phyloP scores from a whole-genome alignment of 2,797 vertebrate genomes.

The Adrianichthys oophorus region DNA sequence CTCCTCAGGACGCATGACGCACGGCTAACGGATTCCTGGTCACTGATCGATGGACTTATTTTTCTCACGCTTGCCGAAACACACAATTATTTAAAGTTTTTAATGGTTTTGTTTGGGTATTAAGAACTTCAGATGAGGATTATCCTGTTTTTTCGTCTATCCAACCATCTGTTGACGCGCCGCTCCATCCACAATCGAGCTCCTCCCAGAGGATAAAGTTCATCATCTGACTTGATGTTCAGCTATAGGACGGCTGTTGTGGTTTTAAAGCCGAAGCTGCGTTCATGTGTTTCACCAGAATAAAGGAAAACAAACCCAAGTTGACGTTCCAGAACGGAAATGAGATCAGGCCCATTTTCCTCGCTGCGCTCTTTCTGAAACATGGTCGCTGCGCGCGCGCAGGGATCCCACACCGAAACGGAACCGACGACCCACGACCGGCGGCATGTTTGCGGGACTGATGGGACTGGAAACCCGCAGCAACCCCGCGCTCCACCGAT shows the following conservation, averaged over 20 bases:
- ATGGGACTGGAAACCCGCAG: slow-evolving; percentile 66
- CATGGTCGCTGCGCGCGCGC: slow-evolving; percentile 45
- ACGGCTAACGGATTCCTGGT: slow-evolving; percentile 43
- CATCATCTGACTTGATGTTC: slow-evolving; percentile 2
- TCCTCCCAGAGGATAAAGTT: slow-evolving; percentile 16
- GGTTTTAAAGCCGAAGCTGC: slow-evolving; percentile 13
- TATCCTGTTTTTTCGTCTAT: background rate
- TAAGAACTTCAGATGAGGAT: slow-evolving; percentile 8
- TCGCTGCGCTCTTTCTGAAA: slow-evolving; percentile 46
- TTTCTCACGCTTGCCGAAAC: background rate
- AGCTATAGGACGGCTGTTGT: background rate
- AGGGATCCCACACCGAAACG: slow-evolving; percentile 21
- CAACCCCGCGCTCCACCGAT: slow-evolving; percentile 46
- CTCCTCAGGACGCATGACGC: slow-evolving; percentile 56
- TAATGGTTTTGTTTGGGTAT: background rate
- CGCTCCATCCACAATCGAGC: slow-evolving; percentile 25
- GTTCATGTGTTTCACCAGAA: slow-evolving; percentile 3
- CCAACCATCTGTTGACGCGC: slow-evolving; percentile 13
- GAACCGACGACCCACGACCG: background rate
- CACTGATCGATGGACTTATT: slow-evolving; percentile 10
- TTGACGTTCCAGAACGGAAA: slow-evolving; percentile 69
- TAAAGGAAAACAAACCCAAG: slow-evolving; percentile 19
- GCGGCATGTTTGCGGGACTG: slow-evolving; percentile 77
- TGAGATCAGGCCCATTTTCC: slow-evolving; percentile 54
- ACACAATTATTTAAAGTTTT: background rate